Percentiles rank a stretch among this genome's conserved stretches.
Evolutionary conservation across 2,113 vertebrate species (phyloP).

Genomic region (Helogale parvula): DNA sequence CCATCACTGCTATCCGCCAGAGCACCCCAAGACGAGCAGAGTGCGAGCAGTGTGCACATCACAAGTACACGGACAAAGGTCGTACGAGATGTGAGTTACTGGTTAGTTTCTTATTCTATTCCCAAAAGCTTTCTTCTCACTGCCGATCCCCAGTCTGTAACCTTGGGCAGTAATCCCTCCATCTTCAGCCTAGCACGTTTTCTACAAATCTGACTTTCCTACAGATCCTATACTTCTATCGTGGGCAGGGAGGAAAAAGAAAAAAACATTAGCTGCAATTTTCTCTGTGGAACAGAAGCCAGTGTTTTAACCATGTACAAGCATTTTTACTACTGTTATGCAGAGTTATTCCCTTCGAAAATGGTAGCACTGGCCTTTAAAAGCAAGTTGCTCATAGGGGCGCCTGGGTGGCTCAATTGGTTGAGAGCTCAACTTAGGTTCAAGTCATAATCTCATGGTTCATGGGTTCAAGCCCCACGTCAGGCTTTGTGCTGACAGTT

Average conservation of each 20-base stretch:
- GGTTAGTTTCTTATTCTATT: neutral
- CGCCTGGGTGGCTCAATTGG: no score
- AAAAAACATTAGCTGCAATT: neutral
- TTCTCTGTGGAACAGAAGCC: neutral
- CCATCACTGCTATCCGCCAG: neutral
- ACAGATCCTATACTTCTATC: neutral
- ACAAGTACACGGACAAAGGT: neutral
- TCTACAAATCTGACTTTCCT: neutral
- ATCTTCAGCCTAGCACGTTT: neutral
- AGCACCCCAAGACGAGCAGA: neutral
- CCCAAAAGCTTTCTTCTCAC: neutral
- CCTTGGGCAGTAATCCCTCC: neutral
- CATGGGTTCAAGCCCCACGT: no score
- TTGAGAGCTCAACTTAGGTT: no score
- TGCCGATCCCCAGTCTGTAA: neutral
- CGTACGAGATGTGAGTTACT: neutral
- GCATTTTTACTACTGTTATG: neutral
- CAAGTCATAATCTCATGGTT: no score
- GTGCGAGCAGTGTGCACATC: fast-evolving
- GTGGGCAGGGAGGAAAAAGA: neutral
- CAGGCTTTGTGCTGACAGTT: no score
- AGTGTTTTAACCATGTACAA: neutral
- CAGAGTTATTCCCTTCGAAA: conserved; percentile 2
- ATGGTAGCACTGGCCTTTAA: neutral
- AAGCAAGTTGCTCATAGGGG: neutral